These are phyloP conservation scores for Esox lucius DNA, from an alignment of 2,797 vertebrate genomes.

Conservation along the genomic window DNA sequence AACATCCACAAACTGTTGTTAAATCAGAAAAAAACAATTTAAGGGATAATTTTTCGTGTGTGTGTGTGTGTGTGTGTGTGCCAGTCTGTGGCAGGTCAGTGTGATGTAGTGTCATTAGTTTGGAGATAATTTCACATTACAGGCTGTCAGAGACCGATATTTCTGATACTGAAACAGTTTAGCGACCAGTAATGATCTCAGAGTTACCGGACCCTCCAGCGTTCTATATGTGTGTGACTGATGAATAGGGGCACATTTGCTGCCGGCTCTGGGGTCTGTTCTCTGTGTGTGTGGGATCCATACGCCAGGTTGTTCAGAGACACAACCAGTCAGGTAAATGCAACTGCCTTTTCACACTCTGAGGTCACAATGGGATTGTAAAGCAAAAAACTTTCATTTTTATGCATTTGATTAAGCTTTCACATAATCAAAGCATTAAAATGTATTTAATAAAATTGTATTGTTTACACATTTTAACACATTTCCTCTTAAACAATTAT, in stretches of 20 bases:
- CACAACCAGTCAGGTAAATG: not conserved
- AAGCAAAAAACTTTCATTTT: not conserved
- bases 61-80: too few species aligned
- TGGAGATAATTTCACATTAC: slow-evolving; percentile 60
- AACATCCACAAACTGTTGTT: too few species aligned
- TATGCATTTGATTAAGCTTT: too few species aligned
- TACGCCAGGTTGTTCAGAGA: not conserved
- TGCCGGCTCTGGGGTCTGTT: slow-evolving; percentile 15
- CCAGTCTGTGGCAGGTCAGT: slow-evolving; percentile 30
- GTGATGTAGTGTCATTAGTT: not conserved
- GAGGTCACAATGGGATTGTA: not conserved
- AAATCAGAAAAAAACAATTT: too few species aligned
- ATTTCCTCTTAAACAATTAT: not conserved
- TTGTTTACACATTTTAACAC: not conserved
- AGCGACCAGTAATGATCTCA: not conserved
- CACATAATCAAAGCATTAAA: not conserved
- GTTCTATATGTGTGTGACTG: not conserved
- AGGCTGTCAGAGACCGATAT: slow-evolving; percentile 37
- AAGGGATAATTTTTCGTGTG: too few species aligned
- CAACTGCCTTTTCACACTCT: not conserved
- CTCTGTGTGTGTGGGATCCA: too few species aligned
- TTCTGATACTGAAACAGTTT: not conserved
- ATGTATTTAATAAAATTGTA: not conserved
- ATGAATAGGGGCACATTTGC: slow-evolving; percentile 54
- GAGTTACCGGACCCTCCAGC: slow-evolving; percentile 12